These are phyloP conservation scores for Cyprinodon brontotheroides DNA, from an alignment of 2,113 vertebrate species.

Conservation along the genomic window DNA sequence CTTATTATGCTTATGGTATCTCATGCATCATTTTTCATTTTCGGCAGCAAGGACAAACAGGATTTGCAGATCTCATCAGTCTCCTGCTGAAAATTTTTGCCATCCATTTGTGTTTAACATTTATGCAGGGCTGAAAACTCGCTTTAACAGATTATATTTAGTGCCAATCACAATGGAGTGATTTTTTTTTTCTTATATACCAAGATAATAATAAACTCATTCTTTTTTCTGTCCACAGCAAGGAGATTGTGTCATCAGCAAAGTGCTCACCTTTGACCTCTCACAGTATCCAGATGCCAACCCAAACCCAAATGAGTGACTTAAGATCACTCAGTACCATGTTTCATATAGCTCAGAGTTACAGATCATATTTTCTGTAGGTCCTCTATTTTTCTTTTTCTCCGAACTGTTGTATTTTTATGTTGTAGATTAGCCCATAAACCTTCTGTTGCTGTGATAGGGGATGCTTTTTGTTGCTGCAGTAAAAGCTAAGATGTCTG, in stretches of 20 bases:
- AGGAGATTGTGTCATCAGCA: conserved; percentile 94
- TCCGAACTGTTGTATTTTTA: conserved; percentile 14
- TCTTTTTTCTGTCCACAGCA: conserved; percentile 74
- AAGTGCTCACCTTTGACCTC: conserved; percentile 91
- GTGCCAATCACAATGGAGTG: neutral
- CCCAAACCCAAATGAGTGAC: conserved; percentile 84
- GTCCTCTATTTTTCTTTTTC: conserved; percentile 34
- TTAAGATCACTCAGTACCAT: conserved; percentile 1
- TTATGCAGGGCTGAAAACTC: neutral
- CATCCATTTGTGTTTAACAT: neutral
- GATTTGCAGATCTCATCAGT: neutral
- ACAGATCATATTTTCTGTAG: conserved; percentile 51
- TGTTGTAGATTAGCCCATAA: conserved; percentile 39
- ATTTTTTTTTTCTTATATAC: neutral
- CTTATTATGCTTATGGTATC: too few species aligned
- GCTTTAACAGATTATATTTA: neutral
- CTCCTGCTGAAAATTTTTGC: neutral
- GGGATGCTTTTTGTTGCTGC: conserved; percentile 22
- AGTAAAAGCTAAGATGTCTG: conserved; percentile 45
- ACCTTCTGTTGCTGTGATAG: conserved; percentile 15
- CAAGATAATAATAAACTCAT: neutral
- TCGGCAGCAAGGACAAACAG: neutral
- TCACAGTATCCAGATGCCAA: conserved; percentile 91
- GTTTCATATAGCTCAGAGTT: conserved; percentile 46
- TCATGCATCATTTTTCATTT: neutral